phyloP scores from a whole-genome alignment of 2,888 invertebrate genomes.

The Apomyelois bistriatella region DNA sequence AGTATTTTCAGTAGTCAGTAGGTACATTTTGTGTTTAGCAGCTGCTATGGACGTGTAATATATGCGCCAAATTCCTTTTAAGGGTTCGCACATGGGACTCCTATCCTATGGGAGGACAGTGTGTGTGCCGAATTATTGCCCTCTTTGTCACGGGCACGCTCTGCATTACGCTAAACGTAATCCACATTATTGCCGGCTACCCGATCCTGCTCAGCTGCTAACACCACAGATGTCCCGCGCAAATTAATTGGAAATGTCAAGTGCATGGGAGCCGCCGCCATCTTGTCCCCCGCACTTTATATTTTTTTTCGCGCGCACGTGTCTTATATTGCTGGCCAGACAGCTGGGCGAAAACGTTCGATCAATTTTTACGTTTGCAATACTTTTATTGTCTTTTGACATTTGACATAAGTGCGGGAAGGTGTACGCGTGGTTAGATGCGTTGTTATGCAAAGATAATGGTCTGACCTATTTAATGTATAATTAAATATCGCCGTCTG shows the following conservation, averaged over 20 bases:
- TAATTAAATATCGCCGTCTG: conserved; percentile 61
- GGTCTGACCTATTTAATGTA: conserved; percentile 61
- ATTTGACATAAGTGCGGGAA: conserved; percentile 53
- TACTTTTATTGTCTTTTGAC: conserved; percentile 25
- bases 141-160: conserved; percentile 34
- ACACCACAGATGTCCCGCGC: conserved; percentile 75
- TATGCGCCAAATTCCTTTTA: conserved; percentile 1
- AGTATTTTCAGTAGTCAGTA: no score
- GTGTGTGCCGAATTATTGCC: conserved; percentile 15
- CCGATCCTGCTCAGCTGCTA: conserved; percentile 69
- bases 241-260: conserved; percentile 80
- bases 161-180: conserved; percentile 50
- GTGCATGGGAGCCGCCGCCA: conserved; percentile 72
- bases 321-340: conserved; percentile 62
- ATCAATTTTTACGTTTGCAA: conserved; percentile 50
- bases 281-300: conserved; percentile 62
- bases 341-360: conserved; percentile 65
- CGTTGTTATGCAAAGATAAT: conserved; percentile 57
- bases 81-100: conserved; percentile 6
- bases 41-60: neutral
- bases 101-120: conserved; percentile 1
- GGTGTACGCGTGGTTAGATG: conserved; percentile 38
- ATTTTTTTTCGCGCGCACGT: conserved; percentile 71
- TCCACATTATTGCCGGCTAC: conserved; percentile 59
- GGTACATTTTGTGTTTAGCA: neutral